Evolutionary conservation across 2,888 invertebrate genomes (phyloP), one percentile per base, ranked within the genome.

Genomic region (Altica lythri): DNA sequence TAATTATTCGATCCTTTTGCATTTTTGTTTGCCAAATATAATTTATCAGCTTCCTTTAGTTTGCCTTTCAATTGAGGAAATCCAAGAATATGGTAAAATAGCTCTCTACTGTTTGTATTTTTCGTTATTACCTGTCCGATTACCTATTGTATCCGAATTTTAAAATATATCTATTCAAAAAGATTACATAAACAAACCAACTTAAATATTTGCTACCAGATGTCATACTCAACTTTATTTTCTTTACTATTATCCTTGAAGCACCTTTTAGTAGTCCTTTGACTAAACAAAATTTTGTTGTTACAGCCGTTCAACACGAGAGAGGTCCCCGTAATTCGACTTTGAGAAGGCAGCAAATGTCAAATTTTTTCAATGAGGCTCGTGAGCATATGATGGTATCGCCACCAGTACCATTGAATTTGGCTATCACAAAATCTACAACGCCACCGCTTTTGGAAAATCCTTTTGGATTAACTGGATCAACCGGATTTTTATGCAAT

Each of bases 291-390:
- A 53, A 59, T 65, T 49, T 65, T 64, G 61, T 69, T 71, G 58
- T 81, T 82, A 46, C 81, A 92, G 98, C 98, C 54, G 98, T 99
- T 2, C 99, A 99, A 77, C 97, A 98, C 73, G 98, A 99, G 77
- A 83, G 99, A 59, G 98, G 98, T 0, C 98, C 98, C 1, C 82
- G 99, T 38, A 96, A 92, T 74, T 94, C 97, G 0, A 97, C 97
- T 1, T 80, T 98, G 22, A 85, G 95, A 3, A 85, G 95, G 9
- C 97, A 97, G 79, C 97, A 97, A 79, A 92, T 96, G 86, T 90
- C 90, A 2, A 78, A 90, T 62, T 88, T 86, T 69, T 82, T 89
- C 67, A 89, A 89, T 70, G 91, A 89, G 46, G 81, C 75, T 1
- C 69, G 69, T 14, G 71, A 71, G 1, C 56, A 68, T 48, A 69